Percentiles rank a stretch among this genome's conserved stretches.
Conservation (phyloP, 2,113 vertebrate genomes). For the Pao palembangensis region DNA sequence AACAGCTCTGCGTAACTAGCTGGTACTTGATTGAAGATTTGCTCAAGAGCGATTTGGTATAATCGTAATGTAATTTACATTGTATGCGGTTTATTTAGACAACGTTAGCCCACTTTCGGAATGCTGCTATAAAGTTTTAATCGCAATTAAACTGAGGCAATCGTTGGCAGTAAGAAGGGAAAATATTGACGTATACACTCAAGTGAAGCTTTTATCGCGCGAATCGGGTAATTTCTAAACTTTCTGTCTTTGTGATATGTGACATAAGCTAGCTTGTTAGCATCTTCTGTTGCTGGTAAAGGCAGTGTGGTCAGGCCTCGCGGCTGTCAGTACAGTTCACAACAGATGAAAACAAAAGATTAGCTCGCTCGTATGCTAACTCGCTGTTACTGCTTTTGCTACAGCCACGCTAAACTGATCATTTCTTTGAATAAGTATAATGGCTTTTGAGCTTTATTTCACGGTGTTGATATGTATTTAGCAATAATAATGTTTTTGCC, state of each 20-base stretch:
- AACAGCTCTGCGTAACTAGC: neutral
- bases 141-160: neutral
- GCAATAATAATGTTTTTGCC: slow-evolving; percentile 26
- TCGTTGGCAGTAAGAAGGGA: neutral
- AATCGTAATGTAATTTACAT: neutral
- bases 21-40: neutral
- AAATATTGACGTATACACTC: neutral
- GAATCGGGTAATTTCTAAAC: slow-evolving; percentile 13
- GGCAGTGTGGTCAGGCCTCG: slow-evolving; percentile 59
- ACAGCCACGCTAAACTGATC: neutral
- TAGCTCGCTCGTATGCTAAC: slow-evolving; percentile 43
- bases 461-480: slow-evolving; percentile 12
- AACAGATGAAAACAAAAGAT: slow-evolving; percentile 66
- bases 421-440: neutral
- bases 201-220: neutral
- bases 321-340: slow-evolving; percentile 33
- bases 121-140: slow-evolving; percentile 55
- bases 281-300: slow-evolving; percentile 26
- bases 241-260: slow-evolving; percentile 27
- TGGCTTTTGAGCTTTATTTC: neutral
- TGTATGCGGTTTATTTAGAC: slow-evolving; percentile 15
- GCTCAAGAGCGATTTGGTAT: neutral
- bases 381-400: slow-evolving; percentile 10
- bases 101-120: slow-evolving; percentile 29
- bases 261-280: slow-evolving; percentile 54